These are phyloP conservation scores for Conger conger DNA, from an alignment of 2,113 vertebrate genomes.

Conservation along the genomic window DNA sequence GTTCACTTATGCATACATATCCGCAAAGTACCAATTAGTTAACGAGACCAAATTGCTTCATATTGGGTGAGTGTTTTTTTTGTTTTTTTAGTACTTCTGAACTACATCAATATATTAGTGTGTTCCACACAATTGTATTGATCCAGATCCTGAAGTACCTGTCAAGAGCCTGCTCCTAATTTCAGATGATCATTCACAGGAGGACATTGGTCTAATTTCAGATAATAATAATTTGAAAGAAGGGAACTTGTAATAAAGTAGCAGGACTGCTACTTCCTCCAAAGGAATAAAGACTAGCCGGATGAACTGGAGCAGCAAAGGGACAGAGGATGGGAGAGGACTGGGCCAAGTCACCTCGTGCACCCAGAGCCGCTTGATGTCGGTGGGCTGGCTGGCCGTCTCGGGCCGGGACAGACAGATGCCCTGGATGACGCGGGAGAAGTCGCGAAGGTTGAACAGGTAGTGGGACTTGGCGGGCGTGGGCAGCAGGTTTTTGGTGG, in stretches of 20 bases:
- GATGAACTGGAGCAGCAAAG: background rate
- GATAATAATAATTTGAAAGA: background rate
- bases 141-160: background rate
- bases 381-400: slow-evolving; percentile 66
- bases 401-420: slow-evolving; percentile 85
- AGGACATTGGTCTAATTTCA: background rate
- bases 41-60: background rate
- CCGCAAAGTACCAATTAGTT: background rate
- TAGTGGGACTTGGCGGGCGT: slow-evolving; percentile 90
- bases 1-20: too few species aligned
- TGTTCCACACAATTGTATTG: too few species aligned
- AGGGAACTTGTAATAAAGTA: background rate
- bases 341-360: slow-evolving; percentile 79
- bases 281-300: background rate
- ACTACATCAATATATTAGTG: too few species aligned
- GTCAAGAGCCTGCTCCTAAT: background rate
- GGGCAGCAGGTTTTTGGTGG: slow-evolving; percentile 84
- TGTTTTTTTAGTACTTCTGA: background rate
- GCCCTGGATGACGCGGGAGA: slow-evolving; percentile 88
- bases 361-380: slow-evolving; percentile 87
- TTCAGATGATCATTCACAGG: background rate
- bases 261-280: background rate
- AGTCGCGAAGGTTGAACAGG: slow-evolving; percentile 87
- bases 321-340: background rate
- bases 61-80: too few species aligned